phyloP scores from a whole-genome alignment of 2,113 vertebrate genomes.

The Circaetus cinerascens region DNA sequence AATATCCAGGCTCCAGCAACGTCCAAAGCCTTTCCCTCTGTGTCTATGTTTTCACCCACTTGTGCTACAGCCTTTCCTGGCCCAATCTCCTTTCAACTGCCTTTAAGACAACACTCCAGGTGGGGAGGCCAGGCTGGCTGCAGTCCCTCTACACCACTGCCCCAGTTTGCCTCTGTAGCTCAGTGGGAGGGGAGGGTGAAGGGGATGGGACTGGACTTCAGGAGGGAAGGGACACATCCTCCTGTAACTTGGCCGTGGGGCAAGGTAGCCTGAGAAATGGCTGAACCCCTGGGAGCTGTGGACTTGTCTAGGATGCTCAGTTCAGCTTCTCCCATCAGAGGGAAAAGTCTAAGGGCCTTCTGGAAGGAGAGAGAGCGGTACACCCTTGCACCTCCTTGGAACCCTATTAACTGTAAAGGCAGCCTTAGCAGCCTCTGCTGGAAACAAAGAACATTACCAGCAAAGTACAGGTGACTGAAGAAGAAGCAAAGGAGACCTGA shows the following conservation, averaged over 20 bases:
- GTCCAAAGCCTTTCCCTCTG: background rate
- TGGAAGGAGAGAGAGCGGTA: background rate
- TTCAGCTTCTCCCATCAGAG: background rate
- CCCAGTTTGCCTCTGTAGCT: background rate
- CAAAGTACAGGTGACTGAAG: background rate
- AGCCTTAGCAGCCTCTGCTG: background rate
- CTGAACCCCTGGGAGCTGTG: background rate
- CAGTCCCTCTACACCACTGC: background rate
- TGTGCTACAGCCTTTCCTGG: background rate
- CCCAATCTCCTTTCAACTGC: background rate
- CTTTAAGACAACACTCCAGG: background rate
- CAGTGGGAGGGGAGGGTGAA: background rate
- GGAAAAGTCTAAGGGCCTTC: background rate
- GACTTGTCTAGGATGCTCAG: background rate
- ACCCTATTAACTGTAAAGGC: accelerated
- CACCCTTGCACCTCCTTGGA: background rate
- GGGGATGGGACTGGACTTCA: too few relatives aligned
- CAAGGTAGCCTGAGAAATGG: background rate
- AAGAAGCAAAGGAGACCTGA: background rate
- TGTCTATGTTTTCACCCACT: background rate
- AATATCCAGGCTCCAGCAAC: background rate
- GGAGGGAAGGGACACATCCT: background rate
- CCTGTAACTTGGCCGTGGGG: background rate
- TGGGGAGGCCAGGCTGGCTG: background rate
- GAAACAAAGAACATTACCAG: background rate